Evolutionary conservation across 2,797 vertebrate genomes (phyloP).

Genomic region (Schizothorax lantsangensis): DNA sequence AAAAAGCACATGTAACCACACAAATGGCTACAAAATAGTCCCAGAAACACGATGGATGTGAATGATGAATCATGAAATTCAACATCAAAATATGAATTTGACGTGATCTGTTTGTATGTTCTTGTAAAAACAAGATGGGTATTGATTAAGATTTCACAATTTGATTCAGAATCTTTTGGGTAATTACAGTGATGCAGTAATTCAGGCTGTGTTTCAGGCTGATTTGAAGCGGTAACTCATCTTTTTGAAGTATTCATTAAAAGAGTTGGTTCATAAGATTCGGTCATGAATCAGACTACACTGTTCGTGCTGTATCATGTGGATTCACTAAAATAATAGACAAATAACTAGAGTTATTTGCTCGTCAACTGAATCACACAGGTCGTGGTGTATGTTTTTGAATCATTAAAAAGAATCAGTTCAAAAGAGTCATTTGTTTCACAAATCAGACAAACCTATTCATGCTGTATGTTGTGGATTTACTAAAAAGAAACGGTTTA

Average conservation of each 20-base stretch:
- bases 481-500: not conserved
- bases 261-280: not conserved
- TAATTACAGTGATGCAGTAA: not conserved
- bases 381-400: not conserved
- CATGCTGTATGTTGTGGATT: not conserved
- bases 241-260: not conserved
- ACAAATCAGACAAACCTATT: not conserved
- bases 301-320: not conserved
- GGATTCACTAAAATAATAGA: not conserved
- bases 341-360: not conserved
- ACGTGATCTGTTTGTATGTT: not conserved
- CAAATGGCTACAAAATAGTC: not conserved
- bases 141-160: not conserved
- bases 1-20: not conserved
- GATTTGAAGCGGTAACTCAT: not conserved
- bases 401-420: not conserved
- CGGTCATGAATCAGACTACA: not conserved
- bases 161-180: not conserved
- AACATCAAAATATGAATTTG: not conserved
- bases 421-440: not conserved
- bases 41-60: slow-evolving; percentile 53
- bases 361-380: too few relatives aligned
- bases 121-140: not conserved
- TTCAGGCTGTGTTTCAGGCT: not conserved
- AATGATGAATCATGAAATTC: not conserved